Evolutionary conservation across 2,888 invertebrate species (phyloP).

Genomic region (Poecilobothrus nobilitatus): DNA sequence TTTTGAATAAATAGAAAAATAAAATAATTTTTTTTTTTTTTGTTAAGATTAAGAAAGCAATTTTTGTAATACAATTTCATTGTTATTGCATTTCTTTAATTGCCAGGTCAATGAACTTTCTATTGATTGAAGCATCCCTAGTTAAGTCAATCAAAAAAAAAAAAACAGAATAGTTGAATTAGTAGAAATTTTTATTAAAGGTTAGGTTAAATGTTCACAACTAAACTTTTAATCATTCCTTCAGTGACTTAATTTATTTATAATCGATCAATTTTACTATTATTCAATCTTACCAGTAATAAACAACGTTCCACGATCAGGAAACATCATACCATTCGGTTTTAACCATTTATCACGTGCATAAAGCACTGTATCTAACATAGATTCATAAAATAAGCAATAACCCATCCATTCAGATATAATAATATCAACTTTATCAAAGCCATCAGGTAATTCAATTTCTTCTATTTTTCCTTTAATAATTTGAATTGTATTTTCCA

Average conservation of each 20-base stretch:
- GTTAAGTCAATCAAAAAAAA: too few species aligned
- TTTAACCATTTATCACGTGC: constrained; percentile 97
- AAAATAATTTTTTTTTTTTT: not conserved
- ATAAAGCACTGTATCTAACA: constrained; percentile 98
- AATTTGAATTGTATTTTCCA: constrained; percentile 71
- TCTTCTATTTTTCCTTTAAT: constrained; percentile 92
- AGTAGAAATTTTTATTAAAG: too few species aligned
- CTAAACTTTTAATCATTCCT: too few species aligned
- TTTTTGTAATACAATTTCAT: too few species aligned
- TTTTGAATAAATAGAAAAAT: not conserved
- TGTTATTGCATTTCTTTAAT: not conserved
- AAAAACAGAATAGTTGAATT: too few species aligned
- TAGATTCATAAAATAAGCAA: constrained; percentile 95
- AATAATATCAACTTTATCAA: constrained; percentile 88
- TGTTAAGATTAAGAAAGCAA: too few species aligned
- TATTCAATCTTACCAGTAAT: constrained; percentile 51
- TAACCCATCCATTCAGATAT: constrained; percentile 72
- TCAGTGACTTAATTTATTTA: too few species aligned
- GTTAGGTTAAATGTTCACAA: too few species aligned
- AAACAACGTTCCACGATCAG: constrained; percentile 87
- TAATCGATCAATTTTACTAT: not conserved
- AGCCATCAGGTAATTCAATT: constrained; percentile 81
- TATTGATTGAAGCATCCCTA: too few species aligned
- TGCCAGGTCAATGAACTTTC: not conserved
- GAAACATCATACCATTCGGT: constrained; percentile 87